Percentiles rank a stretch among this genome's conserved stretches.
These are phyloP conservation scores for Apaloderma vittatum DNA, from an alignment of 2,113 vertebrate species.

Conservation along the genomic window DNA sequence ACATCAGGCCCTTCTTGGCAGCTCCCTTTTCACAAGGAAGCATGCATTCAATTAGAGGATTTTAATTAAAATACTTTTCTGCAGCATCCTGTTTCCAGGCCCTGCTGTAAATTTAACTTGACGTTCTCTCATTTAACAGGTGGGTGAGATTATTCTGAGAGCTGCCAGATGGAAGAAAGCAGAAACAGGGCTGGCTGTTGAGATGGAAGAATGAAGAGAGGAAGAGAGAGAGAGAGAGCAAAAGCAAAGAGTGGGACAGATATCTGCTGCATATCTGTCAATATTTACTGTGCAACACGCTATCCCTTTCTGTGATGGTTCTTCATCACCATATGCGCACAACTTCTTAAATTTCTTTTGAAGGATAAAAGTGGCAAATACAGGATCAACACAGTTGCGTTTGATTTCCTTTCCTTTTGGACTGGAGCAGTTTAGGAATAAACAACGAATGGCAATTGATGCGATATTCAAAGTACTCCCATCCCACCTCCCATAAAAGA, in stretches of 20 bases:
- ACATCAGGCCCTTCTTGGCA: conserved; percentile 74
- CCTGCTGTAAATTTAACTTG: conserved; percentile 85
- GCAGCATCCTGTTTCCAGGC: conserved; percentile 85
- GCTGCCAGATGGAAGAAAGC: conserved; percentile 84
- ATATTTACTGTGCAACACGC: conserved; percentile 29
- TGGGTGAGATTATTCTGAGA: conserved; percentile 86
- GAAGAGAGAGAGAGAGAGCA: conserved; percentile 36
- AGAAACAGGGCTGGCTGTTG: conserved; percentile 58
- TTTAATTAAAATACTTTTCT: conserved; percentile 87
- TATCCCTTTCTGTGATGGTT: not conserved
- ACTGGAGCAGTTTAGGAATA: not conserved
- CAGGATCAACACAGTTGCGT: conserved; percentile 17
- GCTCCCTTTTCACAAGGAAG: conserved; percentile 80
- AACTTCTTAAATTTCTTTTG: conserved; percentile 37
- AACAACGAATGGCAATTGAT: not conserved
- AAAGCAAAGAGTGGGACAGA: conserved; percentile 35
- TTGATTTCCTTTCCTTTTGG: conserved; percentile 30
- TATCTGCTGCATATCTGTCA: conserved; percentile 38
- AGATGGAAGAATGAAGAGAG: conserved; percentile 53
- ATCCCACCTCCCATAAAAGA: not conserved
- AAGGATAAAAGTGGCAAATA: conserved; percentile 30
- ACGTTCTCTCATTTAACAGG: conserved; percentile 85
- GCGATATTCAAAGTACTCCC: not conserved
- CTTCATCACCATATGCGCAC: not conserved
- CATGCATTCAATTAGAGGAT: conserved; percentile 85